Conservation (phyloP, 2,797 vertebrate genomes). For the Galagoides demidoff region DNA sequence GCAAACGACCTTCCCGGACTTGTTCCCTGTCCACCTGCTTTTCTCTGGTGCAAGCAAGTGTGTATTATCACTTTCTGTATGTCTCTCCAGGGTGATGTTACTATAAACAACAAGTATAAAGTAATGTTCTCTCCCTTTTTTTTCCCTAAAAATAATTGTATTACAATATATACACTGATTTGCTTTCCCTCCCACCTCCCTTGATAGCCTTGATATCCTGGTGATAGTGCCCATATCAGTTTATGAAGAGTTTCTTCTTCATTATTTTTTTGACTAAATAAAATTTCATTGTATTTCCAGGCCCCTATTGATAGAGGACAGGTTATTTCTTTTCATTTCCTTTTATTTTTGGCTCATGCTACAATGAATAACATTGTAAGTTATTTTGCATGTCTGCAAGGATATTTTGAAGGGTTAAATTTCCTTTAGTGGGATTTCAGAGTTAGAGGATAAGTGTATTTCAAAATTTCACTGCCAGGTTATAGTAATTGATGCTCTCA, state of each 20-base stretch:
- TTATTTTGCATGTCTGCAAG: neutral
- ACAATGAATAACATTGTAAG: neutral
- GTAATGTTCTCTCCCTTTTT: neutral
- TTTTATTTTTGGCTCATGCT: neutral
- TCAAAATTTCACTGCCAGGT: neutral
- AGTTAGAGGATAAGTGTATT: neutral
- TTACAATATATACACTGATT: neutral
- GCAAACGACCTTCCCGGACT: neutral
- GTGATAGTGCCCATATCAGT: neutral
- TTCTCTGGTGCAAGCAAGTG: neutral
- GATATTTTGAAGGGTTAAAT: constrained; percentile 20
- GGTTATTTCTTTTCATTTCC: neutral
- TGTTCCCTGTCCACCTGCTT: neutral
- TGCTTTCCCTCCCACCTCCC: neutral
- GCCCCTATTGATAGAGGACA: neutral
- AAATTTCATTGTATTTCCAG: neutral
- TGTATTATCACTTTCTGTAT: neutral
- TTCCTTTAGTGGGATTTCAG: neutral
- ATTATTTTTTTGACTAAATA: neutral
- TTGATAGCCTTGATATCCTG: neutral
- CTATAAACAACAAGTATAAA: neutral
- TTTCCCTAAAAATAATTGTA: neutral
- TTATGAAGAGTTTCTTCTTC: neutral
- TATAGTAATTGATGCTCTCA: neutral
- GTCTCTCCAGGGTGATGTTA: neutral